Evolutionary conservation across 2,888 invertebrate genomes (phyloP).

Genomic region (Sinelater perroti): DNA sequence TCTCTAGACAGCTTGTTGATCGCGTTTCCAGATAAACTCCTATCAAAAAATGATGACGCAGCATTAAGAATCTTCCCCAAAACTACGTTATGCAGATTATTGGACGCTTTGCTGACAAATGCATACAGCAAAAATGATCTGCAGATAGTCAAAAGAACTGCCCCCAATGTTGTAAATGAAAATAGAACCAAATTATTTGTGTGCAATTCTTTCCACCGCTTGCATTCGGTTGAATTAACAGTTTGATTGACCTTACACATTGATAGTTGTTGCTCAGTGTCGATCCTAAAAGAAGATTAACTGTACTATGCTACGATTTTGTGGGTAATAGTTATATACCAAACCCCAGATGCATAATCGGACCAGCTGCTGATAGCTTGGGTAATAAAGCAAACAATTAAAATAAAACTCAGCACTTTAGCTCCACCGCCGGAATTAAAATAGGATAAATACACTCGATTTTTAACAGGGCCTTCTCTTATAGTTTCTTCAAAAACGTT

Average conservation of each 20-base stretch:
- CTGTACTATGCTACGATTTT: not conserved
- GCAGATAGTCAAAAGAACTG: conserved; percentile 44
- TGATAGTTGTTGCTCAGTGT: conserved; percentile 32
- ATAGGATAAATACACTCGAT: conserved; percentile 44
- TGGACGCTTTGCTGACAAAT: conserved; percentile 32
- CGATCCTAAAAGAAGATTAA: conserved; percentile 38
- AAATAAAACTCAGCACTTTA: conserved; percentile 35
- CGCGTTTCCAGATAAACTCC: conserved; percentile 36
- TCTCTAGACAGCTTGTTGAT: conserved; percentile 41
- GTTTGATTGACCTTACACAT: conserved; percentile 13
- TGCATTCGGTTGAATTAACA: conserved; percentile 21
- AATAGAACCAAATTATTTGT: conserved; percentile 44
- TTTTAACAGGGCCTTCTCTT: conserved; percentile 43
- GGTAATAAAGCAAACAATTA: conserved; percentile 34
- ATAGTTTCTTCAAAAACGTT: conserved; percentile 39
- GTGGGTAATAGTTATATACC: conserved; percentile 14
- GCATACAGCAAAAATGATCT: conserved; percentile 41
- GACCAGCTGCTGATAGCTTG: conserved; percentile 42
- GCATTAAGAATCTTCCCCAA: conserved; percentile 35
- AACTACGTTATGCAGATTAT: conserved; percentile 36
- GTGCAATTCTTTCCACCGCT: conserved; percentile 4
- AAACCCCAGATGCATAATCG: conserved; percentile 41
- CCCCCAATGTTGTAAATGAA: conserved; percentile 42
- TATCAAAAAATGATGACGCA: conserved; percentile 31
- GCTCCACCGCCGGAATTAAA: conserved; percentile 45